Evolutionary conservation across 35 echinoderm and acorn worm genomes (phyloP).

Genomic region (Anneissia japonica): DNA sequence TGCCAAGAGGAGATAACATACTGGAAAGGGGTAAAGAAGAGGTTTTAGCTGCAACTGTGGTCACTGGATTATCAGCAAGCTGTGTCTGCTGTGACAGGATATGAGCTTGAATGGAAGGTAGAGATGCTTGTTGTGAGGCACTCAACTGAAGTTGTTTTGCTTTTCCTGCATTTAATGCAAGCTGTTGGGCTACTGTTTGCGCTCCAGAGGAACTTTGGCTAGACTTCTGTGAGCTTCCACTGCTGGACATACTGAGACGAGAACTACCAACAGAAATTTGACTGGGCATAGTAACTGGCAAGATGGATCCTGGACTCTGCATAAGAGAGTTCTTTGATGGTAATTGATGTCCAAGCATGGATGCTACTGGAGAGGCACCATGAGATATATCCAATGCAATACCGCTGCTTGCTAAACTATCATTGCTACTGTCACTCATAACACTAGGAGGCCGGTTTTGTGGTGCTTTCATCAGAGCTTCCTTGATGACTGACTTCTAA

Average conservation of each 20-base stretch:
- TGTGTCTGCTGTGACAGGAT: background rate
- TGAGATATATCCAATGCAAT: slow-evolving; percentile 31
- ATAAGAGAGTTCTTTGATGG: background rate
- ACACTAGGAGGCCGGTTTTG: slow-evolving; percentile 21
- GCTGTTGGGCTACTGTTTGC: background rate
- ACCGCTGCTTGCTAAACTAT: slow-evolving; percentile 35
- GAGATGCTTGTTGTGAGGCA: background rate
- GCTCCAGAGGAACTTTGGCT: background rate
- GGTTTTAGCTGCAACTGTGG: background rate
- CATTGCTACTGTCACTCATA: slow-evolving; percentile 60
- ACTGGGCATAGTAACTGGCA: background rate
- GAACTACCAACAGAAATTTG: background rate
- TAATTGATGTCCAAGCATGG: background rate
- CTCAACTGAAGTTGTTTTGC: background rate
- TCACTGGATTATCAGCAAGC: background rate
- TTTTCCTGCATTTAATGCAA: background rate
- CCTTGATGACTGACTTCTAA: slow-evolving; percentile 34
- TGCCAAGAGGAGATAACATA: background rate
- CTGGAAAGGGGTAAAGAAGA: background rate
- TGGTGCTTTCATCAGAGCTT: slow-evolving; percentile 22
- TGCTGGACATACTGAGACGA: background rate
- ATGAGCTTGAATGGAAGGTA: background rate
- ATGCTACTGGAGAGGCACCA: background rate
- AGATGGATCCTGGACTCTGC: background rate
- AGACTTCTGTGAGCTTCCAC: background rate